These are phyloP conservation scores for Lerista edwardsae DNA, from an alignment of 2,797 vertebrate species.

Conservation along the genomic window DNA sequence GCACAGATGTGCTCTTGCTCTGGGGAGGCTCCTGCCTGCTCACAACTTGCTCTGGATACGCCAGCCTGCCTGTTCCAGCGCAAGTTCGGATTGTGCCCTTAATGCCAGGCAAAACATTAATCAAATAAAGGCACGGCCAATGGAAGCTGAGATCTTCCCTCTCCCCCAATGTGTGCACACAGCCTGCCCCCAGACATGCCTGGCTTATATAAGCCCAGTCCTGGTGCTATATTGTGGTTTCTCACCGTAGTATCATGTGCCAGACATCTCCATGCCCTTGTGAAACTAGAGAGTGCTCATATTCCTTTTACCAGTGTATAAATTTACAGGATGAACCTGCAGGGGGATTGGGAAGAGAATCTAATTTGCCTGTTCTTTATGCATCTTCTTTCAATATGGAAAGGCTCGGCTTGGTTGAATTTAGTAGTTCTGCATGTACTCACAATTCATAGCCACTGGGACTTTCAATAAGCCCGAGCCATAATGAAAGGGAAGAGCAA, in stretches of 20 bases:
- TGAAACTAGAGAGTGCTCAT: neutral
- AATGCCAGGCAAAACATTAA: no score
- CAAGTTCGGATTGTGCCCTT: no score
- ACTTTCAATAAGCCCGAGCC: neutral
- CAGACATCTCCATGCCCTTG: fast-evolving
- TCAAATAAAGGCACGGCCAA: no score
- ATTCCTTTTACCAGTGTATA: neutral
- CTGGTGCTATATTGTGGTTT: neutral
- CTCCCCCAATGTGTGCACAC: no score
- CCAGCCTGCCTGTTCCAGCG: no score
- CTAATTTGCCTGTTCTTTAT: neutral
- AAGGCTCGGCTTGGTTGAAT: neutral
- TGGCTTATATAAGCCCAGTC: neutral
- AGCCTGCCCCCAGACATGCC: no score
- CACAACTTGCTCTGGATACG: no score
- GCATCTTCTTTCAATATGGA: neutral
- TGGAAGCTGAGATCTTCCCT: no score
- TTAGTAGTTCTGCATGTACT: neutral
- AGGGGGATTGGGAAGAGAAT: neutral
- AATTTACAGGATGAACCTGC: neutral
- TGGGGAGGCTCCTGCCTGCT: no score
- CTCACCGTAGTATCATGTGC: fast-evolving
- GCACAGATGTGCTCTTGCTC: no score
- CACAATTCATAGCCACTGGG: neutral
- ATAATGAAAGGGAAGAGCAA: neutral